Conservation (phyloP, 1,140 invertebrate species). For the Rhagoletis zephyria region DNA sequence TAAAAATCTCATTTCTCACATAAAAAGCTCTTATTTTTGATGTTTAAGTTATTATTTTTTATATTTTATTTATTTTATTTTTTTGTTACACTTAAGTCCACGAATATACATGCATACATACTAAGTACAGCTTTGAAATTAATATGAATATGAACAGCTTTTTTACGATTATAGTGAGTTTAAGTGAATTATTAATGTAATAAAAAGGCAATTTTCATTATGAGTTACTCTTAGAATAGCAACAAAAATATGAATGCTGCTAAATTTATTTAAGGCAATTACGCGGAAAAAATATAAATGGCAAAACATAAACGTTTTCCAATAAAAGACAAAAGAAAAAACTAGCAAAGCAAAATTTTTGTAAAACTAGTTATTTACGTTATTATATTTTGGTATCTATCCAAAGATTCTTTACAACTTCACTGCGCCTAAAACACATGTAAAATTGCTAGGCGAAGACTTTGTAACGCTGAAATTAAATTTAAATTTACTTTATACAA, state of each 20-base stretch:
- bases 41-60: not conserved
- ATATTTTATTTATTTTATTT: not conserved
- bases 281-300: not conserved
- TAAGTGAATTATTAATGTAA: not conserved
- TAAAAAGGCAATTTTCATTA: not conserved
- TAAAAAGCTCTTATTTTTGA: not conserved
- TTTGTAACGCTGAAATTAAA: not conserved
- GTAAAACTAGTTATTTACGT: not conserved
- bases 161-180: constrained; percentile 23
- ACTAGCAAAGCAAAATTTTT: not conserved
- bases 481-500: not conserved
- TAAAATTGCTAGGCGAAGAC: not conserved
- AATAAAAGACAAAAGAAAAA: not conserved
- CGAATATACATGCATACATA: not conserved
- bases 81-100: too few relatives aligned
- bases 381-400: not conserved
- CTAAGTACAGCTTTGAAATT: constrained; percentile 20
- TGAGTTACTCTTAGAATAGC: not conserved
- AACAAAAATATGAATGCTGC: not conserved
- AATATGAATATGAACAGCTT: not conserved
- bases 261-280: not conserved
- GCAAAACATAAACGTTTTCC: not conserved
- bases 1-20: too few relatives aligned
- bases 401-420: not conserved
- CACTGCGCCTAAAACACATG: not conserved